phyloP scores from a whole-genome alignment of 2,113 vertebrate species.

The Ammodytes dubius region DNA sequence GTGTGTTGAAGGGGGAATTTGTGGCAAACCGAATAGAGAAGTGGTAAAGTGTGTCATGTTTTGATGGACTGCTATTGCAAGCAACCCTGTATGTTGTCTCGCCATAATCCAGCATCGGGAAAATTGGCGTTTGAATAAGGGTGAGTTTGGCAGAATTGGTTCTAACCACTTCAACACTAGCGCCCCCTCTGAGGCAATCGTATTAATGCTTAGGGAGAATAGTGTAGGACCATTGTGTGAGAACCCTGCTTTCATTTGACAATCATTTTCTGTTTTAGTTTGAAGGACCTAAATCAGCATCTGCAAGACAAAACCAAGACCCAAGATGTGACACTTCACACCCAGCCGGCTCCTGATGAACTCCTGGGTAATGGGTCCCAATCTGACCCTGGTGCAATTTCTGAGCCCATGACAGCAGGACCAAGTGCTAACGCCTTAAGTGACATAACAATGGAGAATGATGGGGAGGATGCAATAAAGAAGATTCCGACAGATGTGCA shows the following conservation, averaged over 20 bases:
- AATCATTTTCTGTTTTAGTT: conserved; percentile 36
- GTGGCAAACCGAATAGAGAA: too few species aligned
- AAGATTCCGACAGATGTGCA: background rate
- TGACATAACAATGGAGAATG: background rate
- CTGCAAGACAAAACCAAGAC: background rate
- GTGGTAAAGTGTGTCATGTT: too few species aligned
- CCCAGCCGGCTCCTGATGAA: background rate
- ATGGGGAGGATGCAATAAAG: background rate
- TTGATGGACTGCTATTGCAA: too few species aligned
- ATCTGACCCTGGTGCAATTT: background rate
- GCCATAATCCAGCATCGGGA: too few species aligned
- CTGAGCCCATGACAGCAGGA: background rate
- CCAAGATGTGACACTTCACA: background rate
- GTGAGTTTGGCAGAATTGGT: too few species aligned
- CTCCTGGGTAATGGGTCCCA: background rate
- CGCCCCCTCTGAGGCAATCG: too few species aligned
- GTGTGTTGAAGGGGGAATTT: too few species aligned
- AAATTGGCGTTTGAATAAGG: too few species aligned
- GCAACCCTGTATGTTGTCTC: too few species aligned
- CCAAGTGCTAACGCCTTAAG: background rate
- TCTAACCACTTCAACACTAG: too few species aligned
- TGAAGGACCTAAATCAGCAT: conserved; percentile 30
- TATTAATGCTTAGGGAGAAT: too few species aligned
- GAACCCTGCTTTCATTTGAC: background rate
- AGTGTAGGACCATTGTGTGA: background rate